Percentiles rank a stretch among this genome's conserved stretches.
Conservation (phyloP, 2,113 vertebrate genomes). For the Alouatta palliata region DNA sequence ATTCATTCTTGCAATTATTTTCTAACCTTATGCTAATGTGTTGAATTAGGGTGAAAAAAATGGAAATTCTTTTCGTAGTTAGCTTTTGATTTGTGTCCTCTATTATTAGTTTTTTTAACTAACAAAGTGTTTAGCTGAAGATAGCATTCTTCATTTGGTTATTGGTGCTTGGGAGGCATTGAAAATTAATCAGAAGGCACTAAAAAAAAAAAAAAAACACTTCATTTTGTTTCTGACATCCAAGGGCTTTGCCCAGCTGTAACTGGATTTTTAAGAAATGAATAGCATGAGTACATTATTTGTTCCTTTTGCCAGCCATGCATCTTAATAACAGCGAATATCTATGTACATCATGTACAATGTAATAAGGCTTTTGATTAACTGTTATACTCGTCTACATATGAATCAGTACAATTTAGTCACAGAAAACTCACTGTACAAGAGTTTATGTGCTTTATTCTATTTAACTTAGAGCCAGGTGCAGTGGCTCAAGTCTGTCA, state of each 20-base stretch:
- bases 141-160: background rate
- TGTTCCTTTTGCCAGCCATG: background rate
- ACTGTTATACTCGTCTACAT: background rate
- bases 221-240: background rate
- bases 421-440: background rate
- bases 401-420: background rate
- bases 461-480: background rate
- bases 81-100: background rate
- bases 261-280: slow-evolving; percentile 40
- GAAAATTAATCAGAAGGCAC: slow-evolving; percentile 37
- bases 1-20: background rate
- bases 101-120: background rate
- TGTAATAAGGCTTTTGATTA: background rate
- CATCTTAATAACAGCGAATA: background rate
- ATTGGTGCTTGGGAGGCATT: background rate
- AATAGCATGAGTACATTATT: background rate
- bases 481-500: no score
- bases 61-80: background rate
- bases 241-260: background rate
- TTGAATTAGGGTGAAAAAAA: background rate
- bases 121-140: background rate
- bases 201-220: background rate
- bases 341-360: no score
- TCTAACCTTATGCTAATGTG: background rate
- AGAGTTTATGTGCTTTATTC: background rate